phyloP scores from a whole-genome alignment of 1,140 invertebrate species.

The Portunus trituberculatus region DNA sequence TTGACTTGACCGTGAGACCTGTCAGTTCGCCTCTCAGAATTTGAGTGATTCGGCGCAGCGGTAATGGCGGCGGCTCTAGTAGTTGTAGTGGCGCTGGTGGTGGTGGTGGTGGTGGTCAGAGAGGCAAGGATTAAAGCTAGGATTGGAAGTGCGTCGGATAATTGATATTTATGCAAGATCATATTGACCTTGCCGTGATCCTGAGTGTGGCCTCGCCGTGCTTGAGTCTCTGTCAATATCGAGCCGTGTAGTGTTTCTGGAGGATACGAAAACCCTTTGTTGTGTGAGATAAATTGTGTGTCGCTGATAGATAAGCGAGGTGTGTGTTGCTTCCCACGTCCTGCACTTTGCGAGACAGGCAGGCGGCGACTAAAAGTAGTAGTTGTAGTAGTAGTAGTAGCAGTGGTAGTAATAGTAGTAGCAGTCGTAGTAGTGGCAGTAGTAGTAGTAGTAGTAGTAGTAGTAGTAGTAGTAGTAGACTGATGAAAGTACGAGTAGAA shows the following conservation, averaged over 20 bases:
- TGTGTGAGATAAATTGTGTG: background rate
- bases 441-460: too few relatives aligned
- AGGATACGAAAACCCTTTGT: background rate
- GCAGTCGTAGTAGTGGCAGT: too few relatives aligned
- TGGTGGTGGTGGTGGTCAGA: too few relatives aligned
- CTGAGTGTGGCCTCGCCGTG: background rate
- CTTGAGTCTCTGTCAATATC: background rate
- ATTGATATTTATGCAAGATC: background rate
- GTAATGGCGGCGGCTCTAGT: too few relatives aligned
- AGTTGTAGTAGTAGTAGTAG: too few relatives aligned
- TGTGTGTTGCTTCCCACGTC: background rate
- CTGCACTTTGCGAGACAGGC: too few relatives aligned
- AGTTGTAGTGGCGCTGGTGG: too few relatives aligned
- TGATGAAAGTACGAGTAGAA: too few relatives aligned
- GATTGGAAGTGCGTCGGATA: background rate
- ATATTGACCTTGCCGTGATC: background rate
- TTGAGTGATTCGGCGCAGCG: too few relatives aligned
- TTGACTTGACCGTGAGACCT: background rate
- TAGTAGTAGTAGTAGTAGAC: too few relatives aligned
- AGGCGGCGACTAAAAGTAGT: too few relatives aligned
- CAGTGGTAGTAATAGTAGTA: too few relatives aligned
- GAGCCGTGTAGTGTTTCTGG: background rate
- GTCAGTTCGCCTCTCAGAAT: background rate
- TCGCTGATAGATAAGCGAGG: background rate
- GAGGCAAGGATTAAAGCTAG: background rate